These are phyloP conservation scores for Pachyramphus minor DNA, from an alignment of 2,113 vertebrate species.

Conservation along the genomic window DNA sequence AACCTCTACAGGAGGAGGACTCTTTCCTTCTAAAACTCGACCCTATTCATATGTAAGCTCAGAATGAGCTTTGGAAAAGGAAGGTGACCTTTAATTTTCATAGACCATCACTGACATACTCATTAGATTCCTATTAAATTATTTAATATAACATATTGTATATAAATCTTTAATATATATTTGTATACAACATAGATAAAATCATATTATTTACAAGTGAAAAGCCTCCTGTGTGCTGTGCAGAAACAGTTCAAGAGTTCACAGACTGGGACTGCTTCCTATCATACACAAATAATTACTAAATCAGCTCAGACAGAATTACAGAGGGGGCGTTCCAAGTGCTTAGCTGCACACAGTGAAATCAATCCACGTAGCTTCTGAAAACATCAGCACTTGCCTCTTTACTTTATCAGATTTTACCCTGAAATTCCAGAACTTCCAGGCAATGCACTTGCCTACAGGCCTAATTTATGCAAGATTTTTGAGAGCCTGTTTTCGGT, in stretches of 20 bases:
- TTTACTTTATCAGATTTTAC: neutral
- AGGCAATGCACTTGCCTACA: neutral
- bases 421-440: neutral
- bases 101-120: neutral
- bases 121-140: neutral
- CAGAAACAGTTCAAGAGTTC: constrained; percentile 37
- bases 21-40: neutral
- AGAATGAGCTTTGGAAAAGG: neutral
- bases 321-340: neutral
- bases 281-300: constrained; percentile 21
- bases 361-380: neutral
- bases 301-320: constrained; percentile 40
- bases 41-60: neutral
- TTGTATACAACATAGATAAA: neutral
- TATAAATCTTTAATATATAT: neutral
- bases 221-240: neutral
- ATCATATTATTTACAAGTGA: neutral
- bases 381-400: neutral
- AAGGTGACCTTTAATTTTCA: neutral
- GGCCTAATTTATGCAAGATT: neutral
- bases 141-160: neutral
- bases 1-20: neutral
- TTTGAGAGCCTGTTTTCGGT: neutral
- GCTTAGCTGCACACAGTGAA: constrained; percentile 1
- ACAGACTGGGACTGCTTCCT: constrained; percentile 19